Conservation (phyloP, 2,113 vertebrate genomes). For the Cyprinodon tularosa region DNA sequence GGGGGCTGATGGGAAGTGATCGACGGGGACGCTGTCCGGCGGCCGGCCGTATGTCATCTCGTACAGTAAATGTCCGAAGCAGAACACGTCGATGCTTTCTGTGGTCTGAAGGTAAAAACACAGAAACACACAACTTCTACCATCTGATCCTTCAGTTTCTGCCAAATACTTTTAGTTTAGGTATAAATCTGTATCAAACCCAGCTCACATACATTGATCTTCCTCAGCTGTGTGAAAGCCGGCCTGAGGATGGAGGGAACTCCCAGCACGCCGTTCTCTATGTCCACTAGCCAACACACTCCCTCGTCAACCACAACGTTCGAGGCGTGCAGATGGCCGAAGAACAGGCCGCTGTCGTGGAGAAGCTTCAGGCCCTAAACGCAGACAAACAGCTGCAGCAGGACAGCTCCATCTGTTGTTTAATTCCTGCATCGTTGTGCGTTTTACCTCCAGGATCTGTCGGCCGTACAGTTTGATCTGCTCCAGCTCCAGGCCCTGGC, state of each 20-base stretch:
- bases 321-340: slow-evolving; percentile 90
- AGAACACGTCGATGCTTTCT: slow-evolving; percentile 92
- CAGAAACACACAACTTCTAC: not conserved
- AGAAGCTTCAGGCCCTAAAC: slow-evolving; percentile 90
- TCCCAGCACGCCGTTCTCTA: slow-evolving; percentile 93
- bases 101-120: slow-evolving; percentile 79
- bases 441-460: slow-evolving; percentile 92
- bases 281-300: slow-evolving; percentile 88
- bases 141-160: not conserved
- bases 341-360: slow-evolving; percentile 90
- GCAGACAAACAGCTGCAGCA: slow-evolving; percentile 1
- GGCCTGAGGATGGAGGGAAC: slow-evolving; percentile 90
- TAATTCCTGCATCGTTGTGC: not conserved
- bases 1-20: slow-evolving; percentile 85
- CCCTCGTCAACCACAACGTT: slow-evolving; percentile 92
- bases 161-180: too few species aligned
- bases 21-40: slow-evolving; percentile 87
- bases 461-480: slow-evolving; percentile 91
- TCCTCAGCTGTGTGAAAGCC: slow-evolving; percentile 88
- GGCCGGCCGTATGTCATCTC: slow-evolving; percentile 95
- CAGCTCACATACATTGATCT: slow-evolving; percentile 88
- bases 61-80: slow-evolving; percentile 93
- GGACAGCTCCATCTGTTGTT: too few species aligned
- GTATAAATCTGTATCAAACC: not conserved
- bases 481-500: slow-evolving; percentile 91